Evolutionary conservation across 2,888 invertebrate species (phyloP).

Genomic region (Drosophila affinis): DNA sequence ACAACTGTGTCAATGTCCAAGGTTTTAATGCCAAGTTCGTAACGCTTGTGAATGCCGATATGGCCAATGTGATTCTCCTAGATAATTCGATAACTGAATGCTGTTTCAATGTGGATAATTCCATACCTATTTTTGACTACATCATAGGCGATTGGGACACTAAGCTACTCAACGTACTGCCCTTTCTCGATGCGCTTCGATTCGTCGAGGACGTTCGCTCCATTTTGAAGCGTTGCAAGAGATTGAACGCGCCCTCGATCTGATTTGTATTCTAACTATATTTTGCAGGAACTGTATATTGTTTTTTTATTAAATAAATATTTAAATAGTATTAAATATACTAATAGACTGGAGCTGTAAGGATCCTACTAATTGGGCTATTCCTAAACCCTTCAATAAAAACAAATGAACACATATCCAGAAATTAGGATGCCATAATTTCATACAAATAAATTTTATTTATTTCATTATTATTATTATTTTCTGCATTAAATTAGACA

Average conservation of each 20-base stretch:
- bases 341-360: too few relatives aligned
- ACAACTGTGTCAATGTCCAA: slow-evolving; percentile 34
- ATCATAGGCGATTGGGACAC: slow-evolving; percentile 13
- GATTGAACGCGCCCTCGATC: neutral
- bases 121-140: slow-evolving; percentile 31
- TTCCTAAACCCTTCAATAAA: too few relatives aligned
- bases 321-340: too few relatives aligned
- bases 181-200: slow-evolving; percentile 44
- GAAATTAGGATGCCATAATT: too few relatives aligned
- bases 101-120: slow-evolving; percentile 40
- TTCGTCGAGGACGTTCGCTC: slow-evolving; percentile 50
- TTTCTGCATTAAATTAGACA: too few relatives aligned
- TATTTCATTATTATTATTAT: too few relatives aligned
- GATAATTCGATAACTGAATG: slow-evolving; percentile 36
- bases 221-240: slow-evolving; percentile 24
- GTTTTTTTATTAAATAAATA: too few relatives aligned
- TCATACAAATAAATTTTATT: too few relatives aligned
- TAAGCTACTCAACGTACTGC: slow-evolving; percentile 37
- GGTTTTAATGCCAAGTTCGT: slow-evolving; percentile 36
- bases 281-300: too few relatives aligned
- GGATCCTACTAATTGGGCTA: too few relatives aligned
- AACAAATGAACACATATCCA: too few relatives aligned
- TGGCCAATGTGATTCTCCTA: slow-evolving; percentile 37
- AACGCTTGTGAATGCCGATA: slow-evolving; percentile 3
- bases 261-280: too few relatives aligned